Percentiles rank a stretch among this genome's conserved stretches.
phyloP scores from a whole-genome alignment of 2,888 invertebrate genomes.

The Argyra leucocephala region DNA sequence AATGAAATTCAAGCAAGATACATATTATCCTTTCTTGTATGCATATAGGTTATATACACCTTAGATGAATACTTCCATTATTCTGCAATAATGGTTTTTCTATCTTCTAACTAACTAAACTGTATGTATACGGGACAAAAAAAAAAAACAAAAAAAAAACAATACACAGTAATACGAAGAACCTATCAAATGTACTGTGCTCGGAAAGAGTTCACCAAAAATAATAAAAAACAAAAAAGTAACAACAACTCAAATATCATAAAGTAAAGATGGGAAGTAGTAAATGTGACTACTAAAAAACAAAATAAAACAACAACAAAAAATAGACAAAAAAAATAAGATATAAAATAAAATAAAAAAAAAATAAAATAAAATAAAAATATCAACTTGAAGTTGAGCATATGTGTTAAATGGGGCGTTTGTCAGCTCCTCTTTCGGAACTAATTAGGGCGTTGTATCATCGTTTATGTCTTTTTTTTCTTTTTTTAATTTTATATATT shows the following conservation, averaged over 20 bases:
- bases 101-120: too few relatives aligned
- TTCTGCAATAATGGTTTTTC: too few relatives aligned
- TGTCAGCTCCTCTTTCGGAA: conserved; percentile 24
- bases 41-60: too few relatives aligned
- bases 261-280: neutral
- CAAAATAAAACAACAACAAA: neutral
- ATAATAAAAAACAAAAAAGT: too few relatives aligned
- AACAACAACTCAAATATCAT: neutral
- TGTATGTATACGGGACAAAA: too few relatives aligned
- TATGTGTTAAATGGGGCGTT: conserved; percentile 28
- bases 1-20: too few relatives aligned
- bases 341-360: neutral
- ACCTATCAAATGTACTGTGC: too few relatives aligned
- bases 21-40: too few relatives aligned
- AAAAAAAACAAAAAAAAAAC: too few relatives aligned
- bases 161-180: too few relatives aligned
- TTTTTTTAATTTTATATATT: neutral
- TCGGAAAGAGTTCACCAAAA: too few relatives aligned
- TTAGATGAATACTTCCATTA: too few relatives aligned
- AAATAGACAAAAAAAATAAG: neutral
- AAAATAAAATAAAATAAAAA: neutral
- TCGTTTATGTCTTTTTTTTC: neutral
- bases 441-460: conserved; percentile 4
- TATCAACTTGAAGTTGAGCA: conserved; percentile 23
- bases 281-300: neutral